phyloP scores from a whole-genome alignment of 1,140 invertebrate species.

The Drosophila novamexicana region DNA sequence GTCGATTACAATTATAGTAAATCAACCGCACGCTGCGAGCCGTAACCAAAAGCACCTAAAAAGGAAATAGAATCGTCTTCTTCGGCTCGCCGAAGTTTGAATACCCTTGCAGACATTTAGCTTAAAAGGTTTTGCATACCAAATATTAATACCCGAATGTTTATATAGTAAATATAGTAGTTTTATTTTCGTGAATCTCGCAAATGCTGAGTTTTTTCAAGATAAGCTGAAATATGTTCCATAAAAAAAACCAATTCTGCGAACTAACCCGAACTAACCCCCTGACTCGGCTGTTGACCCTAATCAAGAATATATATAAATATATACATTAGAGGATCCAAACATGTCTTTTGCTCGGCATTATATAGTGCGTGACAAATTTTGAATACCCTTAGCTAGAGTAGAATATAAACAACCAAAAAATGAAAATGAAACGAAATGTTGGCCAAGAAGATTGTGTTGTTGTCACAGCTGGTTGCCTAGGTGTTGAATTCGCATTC shows the following conservation, averaged over 20 bases:
- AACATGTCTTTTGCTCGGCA: no score
- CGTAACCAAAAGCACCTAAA: conserved; percentile 13
- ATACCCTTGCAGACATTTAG: neutral
- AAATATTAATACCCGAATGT: no score
- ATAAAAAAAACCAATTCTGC: no score
- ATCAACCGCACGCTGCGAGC: conserved; percentile 56
- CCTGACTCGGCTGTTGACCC: no score
- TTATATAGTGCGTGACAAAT: no score
- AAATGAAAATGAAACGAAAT: conserved; percentile 15
- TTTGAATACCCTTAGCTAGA: neutral
- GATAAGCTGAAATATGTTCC: no score
- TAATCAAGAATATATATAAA: neutral
- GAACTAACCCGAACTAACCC: no score
- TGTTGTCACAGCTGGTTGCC: conserved; percentile 28
- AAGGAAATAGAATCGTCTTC: neutral
- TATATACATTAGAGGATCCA: neutral
- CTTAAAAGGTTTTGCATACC: no score
- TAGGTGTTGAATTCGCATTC: conserved; percentile 61
- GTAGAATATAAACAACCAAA: neutral
- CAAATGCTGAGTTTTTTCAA: no score
- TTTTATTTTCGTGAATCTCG: no score
- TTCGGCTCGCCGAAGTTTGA: neutral
- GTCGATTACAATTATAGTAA: conserved; percentile 63
- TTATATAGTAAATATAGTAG: no score
- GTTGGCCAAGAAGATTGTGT: conserved; percentile 31